Evolutionary conservation across 2,888 invertebrate genomes (phyloP), one percentile per base, ranked within the genome.

Genomic region (Corbicula japonica): DNA sequence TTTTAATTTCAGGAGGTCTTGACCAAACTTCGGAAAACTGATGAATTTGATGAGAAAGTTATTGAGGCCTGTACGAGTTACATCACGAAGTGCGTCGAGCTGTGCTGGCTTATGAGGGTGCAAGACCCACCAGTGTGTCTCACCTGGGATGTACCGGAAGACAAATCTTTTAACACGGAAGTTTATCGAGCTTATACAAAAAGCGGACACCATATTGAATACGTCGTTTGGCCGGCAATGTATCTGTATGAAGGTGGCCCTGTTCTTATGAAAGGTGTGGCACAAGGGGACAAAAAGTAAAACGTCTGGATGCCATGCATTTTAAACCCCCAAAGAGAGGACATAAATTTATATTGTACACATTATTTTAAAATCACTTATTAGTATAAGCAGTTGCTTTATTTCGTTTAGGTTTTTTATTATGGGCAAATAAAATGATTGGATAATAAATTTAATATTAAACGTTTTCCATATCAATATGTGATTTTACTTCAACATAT

Each of bases 201-300:
- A 28, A 75, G 26, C 44, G 83, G 83, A 34, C 68, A 54, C 21
- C 68, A 75, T 28, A 23, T 83, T 44, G 83, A 74, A 38, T 83
- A 68, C 44, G 61, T 83, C 15, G 83, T 83, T 1, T 83, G 83
- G 83, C 83, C 83, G 3, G 34, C 54, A n/a, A 69, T 80, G 46
- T 75, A 70, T 38, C 62, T 80, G 28, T 44, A 80, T 35, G 75
- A 80, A 18, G 80, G 71, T 8, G 80, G 83, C 12, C 73, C 80
- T 8, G 26, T 77, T 4, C 30, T 83, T 23, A 44, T 60, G 32
- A 80, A 80, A 35, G 83, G 83, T 2, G 76, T 83, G 18, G 83
- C 83, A 1, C 80, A 83, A 38, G 83, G 80, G 30, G 61, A 41
- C 28, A 41, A 54, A 4, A 28, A n/a, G 4, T 66, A 66, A 41